Evolutionary conservation across 2,113 vertebrate species (phyloP), one percentile per base, ranked within the genome.

Genomic region (Pampusana beccarii): DNA sequence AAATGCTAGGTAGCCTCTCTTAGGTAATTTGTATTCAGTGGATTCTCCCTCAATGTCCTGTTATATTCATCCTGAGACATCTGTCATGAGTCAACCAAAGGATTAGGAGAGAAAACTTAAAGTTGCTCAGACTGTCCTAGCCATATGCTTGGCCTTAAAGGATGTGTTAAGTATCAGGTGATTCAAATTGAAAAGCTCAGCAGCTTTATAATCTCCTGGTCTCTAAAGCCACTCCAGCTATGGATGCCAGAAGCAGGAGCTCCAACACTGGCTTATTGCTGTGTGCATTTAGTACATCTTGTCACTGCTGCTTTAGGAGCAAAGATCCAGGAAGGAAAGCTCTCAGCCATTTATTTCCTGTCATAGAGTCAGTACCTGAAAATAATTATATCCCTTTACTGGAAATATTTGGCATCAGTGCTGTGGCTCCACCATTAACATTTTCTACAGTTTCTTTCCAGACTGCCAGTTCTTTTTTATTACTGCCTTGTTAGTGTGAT

Each of bases 401-500:
- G 93, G 92, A 97, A 96, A 71, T 65, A 60, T 78, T 93, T 97
- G 95, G 93, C 95, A 64, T 69, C 70, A n/a, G 51, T 42, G 82
- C 91, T 42, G 25, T 86, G 79, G 79, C 91, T 90, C 58, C 40
- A 57, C 92, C 90, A 93, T 92, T 90, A 95, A 86, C 70, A 57
- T 93, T 91, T 95, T 85, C 71, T 96, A 70, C 66, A 87, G 33
- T 93, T 95, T 94, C 90, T 75, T 93, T 93, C 86, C 86, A 92
- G 84, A 74, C 62, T 95, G 88, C 95, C 96, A 95, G 77, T 73
- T 96, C 87, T 88, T 62, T 84, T 88, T 95, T 95, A 90, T 95
- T 93, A 51, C 82, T 94, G 92, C 86, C 96, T 97, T 92, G 86
- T 97, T 97, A 97, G 90, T 4, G 4, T 91, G 95, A 96, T 8